Percentiles rank a stretch among this genome's conserved stretches.
These are phyloP conservation scores for Dryocosmus kuriphilus DNA, from an alignment of 2,888 invertebrate genomes.

Conservation along the genomic window DNA sequence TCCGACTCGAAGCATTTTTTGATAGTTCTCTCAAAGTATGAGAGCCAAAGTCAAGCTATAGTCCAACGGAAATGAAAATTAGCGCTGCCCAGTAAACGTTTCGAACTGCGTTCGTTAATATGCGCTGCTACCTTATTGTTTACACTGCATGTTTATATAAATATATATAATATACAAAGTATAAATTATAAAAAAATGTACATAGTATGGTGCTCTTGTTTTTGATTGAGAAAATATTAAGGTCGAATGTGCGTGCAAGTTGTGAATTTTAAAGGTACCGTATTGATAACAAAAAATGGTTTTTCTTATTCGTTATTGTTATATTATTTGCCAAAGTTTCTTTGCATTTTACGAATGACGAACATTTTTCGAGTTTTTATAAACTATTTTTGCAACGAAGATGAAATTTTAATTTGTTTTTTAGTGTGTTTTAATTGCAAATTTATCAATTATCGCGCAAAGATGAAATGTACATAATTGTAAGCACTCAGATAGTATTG, in stretches of 20 bases:
- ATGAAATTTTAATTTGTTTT: too few relatives aligned
- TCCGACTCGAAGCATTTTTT: conserved; percentile 43
- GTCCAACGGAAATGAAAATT: conserved; percentile 53
- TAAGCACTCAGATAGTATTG: neutral
- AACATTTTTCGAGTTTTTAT: too few relatives aligned
- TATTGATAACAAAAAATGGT: too few relatives aligned
- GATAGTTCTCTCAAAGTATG: conserved; percentile 42
- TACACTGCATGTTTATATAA: conserved; percentile 13
- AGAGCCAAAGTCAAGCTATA: conserved; percentile 62
- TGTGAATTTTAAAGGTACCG: too few relatives aligned
- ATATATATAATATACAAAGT: conserved; percentile 24
- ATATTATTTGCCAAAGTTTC: too few relatives aligned
- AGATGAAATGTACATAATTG: neutral
- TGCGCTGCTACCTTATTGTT: conserved; percentile 47
- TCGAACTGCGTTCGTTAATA: conserved; percentile 59
- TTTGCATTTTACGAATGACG: too few relatives aligned
- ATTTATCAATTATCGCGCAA: conserved; percentile 7
- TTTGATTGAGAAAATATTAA: conserved; percentile 26
- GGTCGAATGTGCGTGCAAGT: conserved; percentile 13
- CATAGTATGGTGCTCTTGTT: conserved; percentile 14
- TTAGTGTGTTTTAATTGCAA: neutral
- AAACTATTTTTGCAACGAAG: too few relatives aligned
- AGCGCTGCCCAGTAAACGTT: conserved; percentile 63
- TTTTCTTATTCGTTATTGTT: too few relatives aligned
- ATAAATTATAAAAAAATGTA: conserved; percentile 21